Base-by-base conservation (phyloP, 2,113 vertebrate species). In the Vicugna pacos region DNA sequence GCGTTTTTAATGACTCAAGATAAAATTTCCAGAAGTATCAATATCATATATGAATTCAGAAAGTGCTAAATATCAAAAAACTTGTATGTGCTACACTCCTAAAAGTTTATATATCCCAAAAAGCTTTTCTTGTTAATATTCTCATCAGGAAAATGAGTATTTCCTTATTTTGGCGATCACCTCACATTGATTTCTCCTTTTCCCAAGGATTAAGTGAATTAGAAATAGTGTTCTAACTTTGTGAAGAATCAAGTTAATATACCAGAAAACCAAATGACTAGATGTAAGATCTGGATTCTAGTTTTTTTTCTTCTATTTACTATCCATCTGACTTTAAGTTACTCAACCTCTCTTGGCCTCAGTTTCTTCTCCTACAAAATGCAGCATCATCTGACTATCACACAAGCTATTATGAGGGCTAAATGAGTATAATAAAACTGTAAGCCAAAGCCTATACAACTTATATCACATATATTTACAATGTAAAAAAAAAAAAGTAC, bases 401-500 rank as follows among this genome's bases (percentile, higher is more conserved):
- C 58, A 86, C 15, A 82, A 88, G 67, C 67, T 30, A 87, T 58
- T 87, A 80, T 50, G 67, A 82, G 30, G 50, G 76, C 17, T 48
- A 88, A 82, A 75, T 32, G 67, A 75, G 50, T 69, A 50, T 30
- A 56, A 70, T 64, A 73, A 70, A 91, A 86, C 12, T 32, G n/a
- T 83, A 92, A 38, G 28, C 60, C 84, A 67, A 75, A 93, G n/a
- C 12, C 46, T 84, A 83, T 7, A 50, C 9, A 42, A 92, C 5
- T 95, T 80, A 86, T 13, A 62, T 12, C 17, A 77, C 26, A 77
- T 48, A 77, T 48, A 91, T 15, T 70, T 20, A 80, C 17, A 80
- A 35, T 48, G 73, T 46, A 91, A 92, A 95, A 72, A 24, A 95
- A 95, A 92, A 95, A 72, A 24, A 95, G 80, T n/a, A 95, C 26